Conservation (phyloP, 2,113 vertebrate species). For the Oreochromis aureus region DNA sequence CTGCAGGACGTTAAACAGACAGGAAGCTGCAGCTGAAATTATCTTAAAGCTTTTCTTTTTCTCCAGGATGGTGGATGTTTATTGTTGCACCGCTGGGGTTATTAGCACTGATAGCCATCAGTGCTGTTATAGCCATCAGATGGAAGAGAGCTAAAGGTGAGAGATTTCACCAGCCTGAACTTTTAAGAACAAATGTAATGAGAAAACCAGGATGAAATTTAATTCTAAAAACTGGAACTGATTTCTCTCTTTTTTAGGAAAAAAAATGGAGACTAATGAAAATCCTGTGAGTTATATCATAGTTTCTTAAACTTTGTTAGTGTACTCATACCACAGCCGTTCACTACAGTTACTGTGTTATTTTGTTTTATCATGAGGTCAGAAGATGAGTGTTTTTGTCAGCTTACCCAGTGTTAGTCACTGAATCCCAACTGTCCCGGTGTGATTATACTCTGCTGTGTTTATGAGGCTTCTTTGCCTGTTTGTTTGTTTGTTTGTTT, state of each 20-base stretch:
- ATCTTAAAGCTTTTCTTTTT: fast-evolving
- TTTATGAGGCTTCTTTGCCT: not conserved
- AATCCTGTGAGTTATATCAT: not conserved
- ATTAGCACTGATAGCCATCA: not conserved
- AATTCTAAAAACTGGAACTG: not conserved
- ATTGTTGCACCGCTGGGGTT: not conserved
- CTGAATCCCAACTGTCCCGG: not conserved
- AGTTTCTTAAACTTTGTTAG: not conserved
- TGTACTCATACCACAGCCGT: not conserved
- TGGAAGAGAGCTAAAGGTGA: not conserved
- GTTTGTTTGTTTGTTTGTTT: not conserved
- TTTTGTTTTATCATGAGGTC: not conserved
- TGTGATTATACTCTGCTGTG: fast-evolving
- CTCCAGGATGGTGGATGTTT: not conserved
- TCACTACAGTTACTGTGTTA: not conserved
- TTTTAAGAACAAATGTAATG: not conserved
- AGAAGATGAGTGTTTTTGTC: not conserved
- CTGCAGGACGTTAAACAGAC: not conserved
- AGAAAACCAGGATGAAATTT: not conserved
- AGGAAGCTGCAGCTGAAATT: fast-evolving
- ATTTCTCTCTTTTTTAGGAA: not conserved
- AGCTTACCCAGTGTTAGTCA: not conserved
- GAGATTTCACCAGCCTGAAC: not conserved
- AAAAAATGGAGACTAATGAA: not conserved
- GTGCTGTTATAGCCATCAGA: not conserved